These are phyloP conservation scores for Panthera leo DNA, from an alignment of 2,113 vertebrate genomes.

Conservation along the genomic window DNA sequence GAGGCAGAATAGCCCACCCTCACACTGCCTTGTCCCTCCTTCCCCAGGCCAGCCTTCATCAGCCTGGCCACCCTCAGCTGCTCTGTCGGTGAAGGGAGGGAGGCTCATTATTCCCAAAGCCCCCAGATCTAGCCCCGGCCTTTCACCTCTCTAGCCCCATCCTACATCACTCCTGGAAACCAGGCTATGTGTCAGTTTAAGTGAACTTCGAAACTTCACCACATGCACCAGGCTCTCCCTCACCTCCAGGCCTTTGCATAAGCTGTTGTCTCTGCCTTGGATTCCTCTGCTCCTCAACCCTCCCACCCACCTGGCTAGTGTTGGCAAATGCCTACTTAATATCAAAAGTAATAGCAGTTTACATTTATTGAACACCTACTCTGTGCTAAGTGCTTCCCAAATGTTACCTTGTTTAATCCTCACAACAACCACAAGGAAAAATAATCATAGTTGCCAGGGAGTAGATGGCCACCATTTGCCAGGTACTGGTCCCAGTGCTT, in stretches of 20 bases:
- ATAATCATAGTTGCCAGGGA: neutral
- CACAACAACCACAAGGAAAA: neutral
- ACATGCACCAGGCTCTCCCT: slow-evolving; percentile 8
- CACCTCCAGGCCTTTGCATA: slow-evolving; percentile 65
- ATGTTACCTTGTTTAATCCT: slow-evolving; percentile 28
- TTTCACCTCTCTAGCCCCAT: neutral
- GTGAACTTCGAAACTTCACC: slow-evolving; percentile 51
- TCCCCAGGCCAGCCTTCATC: neutral
- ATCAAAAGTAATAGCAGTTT: slow-evolving; percentile 50
- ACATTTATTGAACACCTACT: slow-evolving; percentile 34
- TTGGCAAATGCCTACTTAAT: slow-evolving; percentile 33
- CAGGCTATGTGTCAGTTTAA: slow-evolving; percentile 52
- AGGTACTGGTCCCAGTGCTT: neutral
- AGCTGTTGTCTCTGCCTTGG: slow-evolving; percentile 33
- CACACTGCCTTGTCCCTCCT: fast-evolving
- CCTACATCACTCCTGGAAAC: neutral
- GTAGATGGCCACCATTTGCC: neutral
- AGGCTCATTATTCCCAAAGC: neutral
- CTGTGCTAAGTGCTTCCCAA: slow-evolving; percentile 15
- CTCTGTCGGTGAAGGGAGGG: neutral
- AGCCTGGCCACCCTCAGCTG: neutral
- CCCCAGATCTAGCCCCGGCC: neutral
- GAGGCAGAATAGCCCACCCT: neutral
- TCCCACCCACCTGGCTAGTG: slow-evolving; percentile 13
- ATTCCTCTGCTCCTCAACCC: neutral